These are phyloP conservation scores for Otis tarda DNA, from an alignment of 2,113 vertebrate species.

Conservation along the genomic window DNA sequence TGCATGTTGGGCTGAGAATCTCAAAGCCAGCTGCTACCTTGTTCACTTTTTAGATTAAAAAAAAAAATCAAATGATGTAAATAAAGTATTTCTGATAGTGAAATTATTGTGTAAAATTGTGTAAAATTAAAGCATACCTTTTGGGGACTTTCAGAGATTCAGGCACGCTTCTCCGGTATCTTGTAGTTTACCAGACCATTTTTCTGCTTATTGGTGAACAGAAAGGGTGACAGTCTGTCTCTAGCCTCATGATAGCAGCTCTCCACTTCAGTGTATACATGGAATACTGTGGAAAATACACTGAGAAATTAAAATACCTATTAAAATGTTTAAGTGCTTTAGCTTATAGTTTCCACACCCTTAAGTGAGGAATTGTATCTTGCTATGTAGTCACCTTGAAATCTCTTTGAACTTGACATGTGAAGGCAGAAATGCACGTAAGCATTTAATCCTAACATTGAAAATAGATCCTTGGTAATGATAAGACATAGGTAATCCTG, in stretches of 20 bases:
- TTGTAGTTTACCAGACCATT: neutral
- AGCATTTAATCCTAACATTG: neutral
- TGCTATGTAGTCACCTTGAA: neutral
- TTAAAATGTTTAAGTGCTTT: neutral
- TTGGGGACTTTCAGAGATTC: neutral
- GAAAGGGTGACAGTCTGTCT: neutral
- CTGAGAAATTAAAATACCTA: neutral
- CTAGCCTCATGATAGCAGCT: neutral
- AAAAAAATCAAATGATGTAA: neutral
- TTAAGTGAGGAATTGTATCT: neutral
- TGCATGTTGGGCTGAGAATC: neutral
- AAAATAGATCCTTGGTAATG: neutral
- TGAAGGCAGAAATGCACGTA: neutral
- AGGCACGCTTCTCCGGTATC: rapidly evolving
- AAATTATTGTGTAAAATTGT: neutral
- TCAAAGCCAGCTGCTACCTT: neutral
- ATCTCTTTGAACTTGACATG: neutral
- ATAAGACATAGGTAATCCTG: neutral
- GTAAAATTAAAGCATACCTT: neutral
- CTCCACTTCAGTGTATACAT: neutral
- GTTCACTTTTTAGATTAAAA: neutral
- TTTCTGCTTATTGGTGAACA: neutral
- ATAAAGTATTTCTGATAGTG: neutral
- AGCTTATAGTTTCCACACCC: neutral
- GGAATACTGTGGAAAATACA: neutral